These are phyloP conservation scores for Andinoacara biseriatus DNA, from an alignment of 2,113 vertebrate genomes.

Conservation along the genomic window DNA sequence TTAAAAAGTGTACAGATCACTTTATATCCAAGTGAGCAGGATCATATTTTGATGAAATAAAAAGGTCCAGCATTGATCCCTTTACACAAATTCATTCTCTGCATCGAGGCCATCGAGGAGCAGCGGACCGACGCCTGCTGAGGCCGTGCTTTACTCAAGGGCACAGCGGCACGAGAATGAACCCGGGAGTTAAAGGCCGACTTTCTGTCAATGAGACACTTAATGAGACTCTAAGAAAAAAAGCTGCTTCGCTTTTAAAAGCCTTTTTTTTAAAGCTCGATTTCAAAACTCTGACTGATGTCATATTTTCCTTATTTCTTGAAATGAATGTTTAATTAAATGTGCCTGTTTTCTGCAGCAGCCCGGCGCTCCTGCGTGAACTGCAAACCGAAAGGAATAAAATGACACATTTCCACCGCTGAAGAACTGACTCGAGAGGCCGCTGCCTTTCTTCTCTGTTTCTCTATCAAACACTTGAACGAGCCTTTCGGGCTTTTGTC, in stretches of 20 bases:
- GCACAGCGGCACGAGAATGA: too few relatives aligned
- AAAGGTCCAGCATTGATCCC: background rate
- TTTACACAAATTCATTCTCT: background rate
- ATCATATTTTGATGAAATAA: background rate
- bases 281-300: too few relatives aligned
- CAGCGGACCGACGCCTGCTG: too few relatives aligned
- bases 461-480: background rate
- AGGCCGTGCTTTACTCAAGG: background rate
- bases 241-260: too few relatives aligned
- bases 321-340: background rate
- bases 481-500: background rate
- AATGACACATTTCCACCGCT: background rate
- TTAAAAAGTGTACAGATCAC: background rate
- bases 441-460: background rate
- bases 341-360: background rate
- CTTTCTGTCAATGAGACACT: background rate
- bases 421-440: background rate
- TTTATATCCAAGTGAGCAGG: background rate
- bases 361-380: background rate
- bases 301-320: background rate
- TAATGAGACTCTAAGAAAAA: background rate
- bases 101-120: too few relatives aligned
- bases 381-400: background rate
- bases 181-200: background rate
- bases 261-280: too few relatives aligned